A percentile compares a stretch with the other conserved stretches of the same genome.
phyloP scores from a whole-genome alignment of 2,797 vertebrate genomes.

The Gymnoscopelus braueri region DNA sequence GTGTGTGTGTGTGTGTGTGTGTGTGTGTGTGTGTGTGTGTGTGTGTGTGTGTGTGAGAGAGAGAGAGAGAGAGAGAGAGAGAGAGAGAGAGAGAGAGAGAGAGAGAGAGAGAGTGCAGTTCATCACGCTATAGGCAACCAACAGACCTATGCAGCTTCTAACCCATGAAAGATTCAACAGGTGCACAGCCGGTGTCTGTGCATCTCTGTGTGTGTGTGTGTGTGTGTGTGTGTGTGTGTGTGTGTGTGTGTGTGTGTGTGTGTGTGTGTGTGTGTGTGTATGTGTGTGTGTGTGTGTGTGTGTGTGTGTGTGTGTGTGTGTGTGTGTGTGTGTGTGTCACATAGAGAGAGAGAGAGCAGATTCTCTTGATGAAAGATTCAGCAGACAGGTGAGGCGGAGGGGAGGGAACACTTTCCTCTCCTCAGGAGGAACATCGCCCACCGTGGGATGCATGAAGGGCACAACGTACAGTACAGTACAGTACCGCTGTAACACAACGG shows the following conservation, averaged over 20 bases:
- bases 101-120: slow-evolving; percentile 13
- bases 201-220: slow-evolving; percentile 8
- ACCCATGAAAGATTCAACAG: slow-evolving; percentile 77
- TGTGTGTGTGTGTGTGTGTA: slow-evolving; percentile 26
- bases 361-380: slow-evolving; percentile 79
- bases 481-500: too few species aligned
- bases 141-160: slow-evolving; percentile 72
- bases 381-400: slow-evolving; percentile 75
- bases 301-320: slow-evolving; percentile 1
- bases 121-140: slow-evolving; percentile 55
- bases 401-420: slow-evolving; percentile 75
- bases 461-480: slow-evolving; percentile 57
- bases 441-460: slow-evolving; percentile 65
- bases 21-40: slow-evolving; percentile 13
- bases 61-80: slow-evolving; percentile 19
- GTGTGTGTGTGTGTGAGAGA: not conserved
- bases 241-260: not conserved
- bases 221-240: slow-evolving; percentile 12
- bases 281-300: slow-evolving; percentile 12
- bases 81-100: slow-evolving; percentile 14
- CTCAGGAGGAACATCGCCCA: slow-evolving; percentile 62
- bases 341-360: slow-evolving; percentile 30
- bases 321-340: slow-evolving; percentile 7
- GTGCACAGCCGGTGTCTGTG: slow-evolving; percentile 30
- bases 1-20: slow-evolving; percentile 18